Percentiles rank a stretch among this genome's conserved stretches.
Evolutionary conservation across 2,113 vertebrate genomes (phyloP).

Genomic region (Muntiacus reevesi): DNA sequence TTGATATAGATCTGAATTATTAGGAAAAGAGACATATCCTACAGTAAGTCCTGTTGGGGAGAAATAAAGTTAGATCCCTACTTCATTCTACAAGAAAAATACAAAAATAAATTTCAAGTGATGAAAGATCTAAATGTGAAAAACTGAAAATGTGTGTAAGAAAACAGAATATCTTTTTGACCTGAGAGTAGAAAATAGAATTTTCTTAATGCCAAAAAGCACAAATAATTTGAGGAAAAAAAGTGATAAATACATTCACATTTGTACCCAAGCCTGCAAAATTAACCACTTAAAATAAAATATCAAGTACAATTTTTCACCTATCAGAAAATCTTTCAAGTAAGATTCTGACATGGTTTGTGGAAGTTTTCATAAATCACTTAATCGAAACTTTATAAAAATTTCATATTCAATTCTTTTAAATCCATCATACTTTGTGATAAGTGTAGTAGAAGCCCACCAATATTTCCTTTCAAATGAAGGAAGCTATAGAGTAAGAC

Average conservation of each 20-base stretch:
- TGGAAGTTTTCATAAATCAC: background rate
- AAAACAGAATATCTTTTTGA: conserved; percentile 5
- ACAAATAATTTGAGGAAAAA: background rate
- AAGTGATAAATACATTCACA: background rate
- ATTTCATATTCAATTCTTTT: background rate
- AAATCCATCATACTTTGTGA: background rate
- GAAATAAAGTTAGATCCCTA: background rate
- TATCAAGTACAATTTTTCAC: background rate
- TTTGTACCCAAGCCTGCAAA: background rate
- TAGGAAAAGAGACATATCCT: background rate
- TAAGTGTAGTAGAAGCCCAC: background rate
- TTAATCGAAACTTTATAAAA: background rate
- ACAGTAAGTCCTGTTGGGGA: background rate
- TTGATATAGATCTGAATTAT: background rate
- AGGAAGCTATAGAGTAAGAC: background rate
- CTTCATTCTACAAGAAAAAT: background rate
- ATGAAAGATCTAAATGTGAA: background rate
- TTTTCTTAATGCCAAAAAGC: conserved; percentile 8
- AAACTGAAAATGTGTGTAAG: background rate
- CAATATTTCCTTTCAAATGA: background rate
- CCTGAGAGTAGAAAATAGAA: background rate
- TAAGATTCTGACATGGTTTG: background rate
- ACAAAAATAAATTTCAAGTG: conserved; percentile 26
- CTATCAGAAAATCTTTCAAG: background rate
- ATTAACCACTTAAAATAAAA: background rate